Conservation (phyloP, 2,113 vertebrate species). For the Pangasianodon gigas region DNA sequence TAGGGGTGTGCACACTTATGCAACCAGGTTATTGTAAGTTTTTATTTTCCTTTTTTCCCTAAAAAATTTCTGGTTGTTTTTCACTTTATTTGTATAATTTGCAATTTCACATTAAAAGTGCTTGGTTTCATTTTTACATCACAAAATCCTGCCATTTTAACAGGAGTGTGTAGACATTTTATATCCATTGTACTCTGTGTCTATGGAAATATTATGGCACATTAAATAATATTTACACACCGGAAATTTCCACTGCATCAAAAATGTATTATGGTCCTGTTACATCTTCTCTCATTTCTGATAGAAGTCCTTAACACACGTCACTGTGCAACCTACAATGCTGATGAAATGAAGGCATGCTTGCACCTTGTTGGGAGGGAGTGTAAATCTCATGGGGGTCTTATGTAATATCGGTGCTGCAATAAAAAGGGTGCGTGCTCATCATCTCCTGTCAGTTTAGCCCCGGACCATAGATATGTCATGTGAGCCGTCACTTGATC, state of each 20-base stretch:
- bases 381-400: constrained; percentile 14
- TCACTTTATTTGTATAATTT: too few relatives aligned
- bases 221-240: neutral
- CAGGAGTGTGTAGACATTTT: too few relatives aligned
- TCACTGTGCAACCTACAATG: neutral
- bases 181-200: neutral
- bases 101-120: too few relatives aligned
- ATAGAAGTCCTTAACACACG: neutral
- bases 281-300: constrained; percentile 4
- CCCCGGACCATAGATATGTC: constrained; percentile 12
- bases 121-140: too few relatives aligned
- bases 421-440: constrained; percentile 31
- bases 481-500: constrained; percentile 35
- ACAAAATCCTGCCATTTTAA: too few relatives aligned
- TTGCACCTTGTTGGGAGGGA: constrained; percentile 2
- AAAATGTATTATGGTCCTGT: neutral
- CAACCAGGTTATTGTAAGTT: too few relatives aligned
- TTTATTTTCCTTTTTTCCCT: too few relatives aligned
- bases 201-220: neutral
- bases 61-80: too few relatives aligned
- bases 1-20: too few relatives aligned
- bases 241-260: neutral
- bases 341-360: constrained; percentile 8
- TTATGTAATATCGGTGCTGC: constrained; percentile 23
- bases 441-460: constrained; percentile 29